Evolutionary conservation across 2,113 vertebrate species (phyloP).

Genomic region (Piaya cayana): DNA sequence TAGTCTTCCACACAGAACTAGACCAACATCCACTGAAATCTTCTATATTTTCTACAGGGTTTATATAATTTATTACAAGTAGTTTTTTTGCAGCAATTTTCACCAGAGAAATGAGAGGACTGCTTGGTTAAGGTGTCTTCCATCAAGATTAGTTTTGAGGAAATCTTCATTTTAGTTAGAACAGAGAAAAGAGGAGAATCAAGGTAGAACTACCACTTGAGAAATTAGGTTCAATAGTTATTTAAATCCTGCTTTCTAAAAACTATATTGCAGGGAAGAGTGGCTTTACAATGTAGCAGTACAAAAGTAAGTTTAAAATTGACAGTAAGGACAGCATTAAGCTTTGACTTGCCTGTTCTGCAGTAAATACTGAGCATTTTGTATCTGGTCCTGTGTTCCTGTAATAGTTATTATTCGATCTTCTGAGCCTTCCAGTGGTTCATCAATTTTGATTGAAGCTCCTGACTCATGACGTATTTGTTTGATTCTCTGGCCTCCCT

Average conservation of each 20-base stretch:
- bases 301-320: not conserved
- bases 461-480: slow-evolving; percentile 98
- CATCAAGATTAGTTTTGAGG: slow-evolving; percentile 78
- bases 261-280: slow-evolving; percentile 15
- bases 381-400: slow-evolving; percentile 98
- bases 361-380: slow-evolving; percentile 98
- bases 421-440: slow-evolving; percentile 96
- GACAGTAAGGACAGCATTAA: not conserved
- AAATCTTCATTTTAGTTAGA: slow-evolving; percentile 73
- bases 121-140: slow-evolving; percentile 77
- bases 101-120: slow-evolving; percentile 77
- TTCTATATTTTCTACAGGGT: slow-evolving; percentile 85
- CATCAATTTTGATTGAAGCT: slow-evolving; percentile 98
- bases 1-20: slow-evolving; percentile 99
- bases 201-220: slow-evolving; percentile 69
- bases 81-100: slow-evolving; percentile 79
- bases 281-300: slow-evolving; percentile 25
- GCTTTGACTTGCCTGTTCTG: slow-evolving; percentile 90
- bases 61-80: slow-evolving; percentile 77
- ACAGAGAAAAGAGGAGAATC: slow-evolving; percentile 61
- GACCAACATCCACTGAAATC: slow-evolving; percentile 86
- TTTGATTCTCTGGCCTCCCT: slow-evolving; percentile 97
- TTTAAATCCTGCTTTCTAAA: slow-evolving; percentile 66
- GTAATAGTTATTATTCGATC: slow-evolving; percentile 98
- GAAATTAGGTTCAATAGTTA: slow-evolving; percentile 62